Evolutionary conservation across 2,888 invertebrate genomes (phyloP).

Genomic region (Azorinus chamasolen): DNA sequence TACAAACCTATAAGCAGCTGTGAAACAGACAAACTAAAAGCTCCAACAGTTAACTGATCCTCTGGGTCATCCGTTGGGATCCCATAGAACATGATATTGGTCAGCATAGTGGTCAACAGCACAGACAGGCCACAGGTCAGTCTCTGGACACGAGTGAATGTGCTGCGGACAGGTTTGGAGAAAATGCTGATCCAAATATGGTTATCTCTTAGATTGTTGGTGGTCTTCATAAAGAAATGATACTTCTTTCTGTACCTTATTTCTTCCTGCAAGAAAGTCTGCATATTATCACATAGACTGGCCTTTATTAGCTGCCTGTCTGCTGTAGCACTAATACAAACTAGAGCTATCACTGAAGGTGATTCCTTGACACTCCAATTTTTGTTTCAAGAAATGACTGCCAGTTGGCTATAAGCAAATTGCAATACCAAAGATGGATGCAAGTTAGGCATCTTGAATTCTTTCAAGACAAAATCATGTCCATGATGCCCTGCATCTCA

Average conservation of each 20-base stretch:
- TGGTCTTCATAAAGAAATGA: constrained; percentile 61
- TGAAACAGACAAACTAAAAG: constrained; percentile 3
- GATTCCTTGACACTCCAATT: no score
- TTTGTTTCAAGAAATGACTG: no score
- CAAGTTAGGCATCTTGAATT: no score
- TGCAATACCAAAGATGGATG: no score
- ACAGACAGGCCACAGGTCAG: constrained; percentile 79
- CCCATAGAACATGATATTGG: constrained; percentile 82
- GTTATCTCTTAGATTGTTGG: constrained; percentile 71
- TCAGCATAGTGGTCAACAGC: constrained; percentile 78
- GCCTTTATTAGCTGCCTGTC: no score
- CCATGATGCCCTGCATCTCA: no score
- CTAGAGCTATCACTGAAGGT: no score
- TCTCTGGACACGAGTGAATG: constrained; percentile 82
- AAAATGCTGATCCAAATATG: constrained; percentile 84
- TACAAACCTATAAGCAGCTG: constrained; percentile 18
- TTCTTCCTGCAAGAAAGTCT: constrained; percentile 20
- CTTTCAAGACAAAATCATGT: no score
- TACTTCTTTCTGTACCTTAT: constrained; percentile 45
- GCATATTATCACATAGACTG: no score
- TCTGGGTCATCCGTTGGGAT: constrained; percentile 69
- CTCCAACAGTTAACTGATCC: constrained; percentile 53
- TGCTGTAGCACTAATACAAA: no score
- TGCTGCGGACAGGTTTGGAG: constrained; percentile 74
- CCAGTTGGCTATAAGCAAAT: no score